Conservation (phyloP, 2,797 vertebrate genomes). For the Synanceia verrucosa region DNA sequence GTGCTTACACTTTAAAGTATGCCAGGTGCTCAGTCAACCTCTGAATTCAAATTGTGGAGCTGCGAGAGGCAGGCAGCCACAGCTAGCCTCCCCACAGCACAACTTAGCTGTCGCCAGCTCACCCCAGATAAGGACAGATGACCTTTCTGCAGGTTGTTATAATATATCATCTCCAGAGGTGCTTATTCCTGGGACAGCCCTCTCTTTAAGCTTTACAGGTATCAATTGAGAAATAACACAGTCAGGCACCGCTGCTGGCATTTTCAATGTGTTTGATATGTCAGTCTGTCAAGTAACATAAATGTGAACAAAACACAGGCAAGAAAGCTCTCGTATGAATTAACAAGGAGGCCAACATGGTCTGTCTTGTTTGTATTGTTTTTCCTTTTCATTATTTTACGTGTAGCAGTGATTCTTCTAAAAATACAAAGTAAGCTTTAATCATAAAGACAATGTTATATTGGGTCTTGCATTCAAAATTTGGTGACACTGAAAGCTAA, state of each 20-base stretch:
- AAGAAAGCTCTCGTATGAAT: background rate
- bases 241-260: slow-evolving; percentile 49
- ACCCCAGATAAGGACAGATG: slow-evolving; percentile 79
- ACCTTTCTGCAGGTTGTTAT: slow-evolving; percentile 77
- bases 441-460: background rate
- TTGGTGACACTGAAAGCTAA: slow-evolving; percentile 2
- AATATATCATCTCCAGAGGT: slow-evolving; percentile 75
- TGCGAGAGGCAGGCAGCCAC: slow-evolving; percentile 34
- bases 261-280: slow-evolving; percentile 66
- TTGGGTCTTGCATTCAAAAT: slow-evolving; percentile 1
- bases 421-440: background rate
- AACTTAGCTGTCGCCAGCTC: slow-evolving; percentile 74
- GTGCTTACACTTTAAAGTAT: slow-evolving; percentile 67
- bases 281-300: slow-evolving; percentile 61
- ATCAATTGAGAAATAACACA: slow-evolving; percentile 70
- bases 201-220: slow-evolving; percentile 67
- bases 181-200: slow-evolving; percentile 62
- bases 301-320: slow-evolving; percentile 4
- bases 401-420: background rate
- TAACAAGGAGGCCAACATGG: background rate
- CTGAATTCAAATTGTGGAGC: slow-evolving; percentile 67
- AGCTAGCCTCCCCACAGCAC: slow-evolving; percentile 63
- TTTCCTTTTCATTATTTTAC: background rate
- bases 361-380: background rate
- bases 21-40: slow-evolving; percentile 68